These are phyloP conservation scores for Zootermopsis nevadensis DNA, from an alignment of 2,888 invertebrate species.

Conservation along the genomic window DNA sequence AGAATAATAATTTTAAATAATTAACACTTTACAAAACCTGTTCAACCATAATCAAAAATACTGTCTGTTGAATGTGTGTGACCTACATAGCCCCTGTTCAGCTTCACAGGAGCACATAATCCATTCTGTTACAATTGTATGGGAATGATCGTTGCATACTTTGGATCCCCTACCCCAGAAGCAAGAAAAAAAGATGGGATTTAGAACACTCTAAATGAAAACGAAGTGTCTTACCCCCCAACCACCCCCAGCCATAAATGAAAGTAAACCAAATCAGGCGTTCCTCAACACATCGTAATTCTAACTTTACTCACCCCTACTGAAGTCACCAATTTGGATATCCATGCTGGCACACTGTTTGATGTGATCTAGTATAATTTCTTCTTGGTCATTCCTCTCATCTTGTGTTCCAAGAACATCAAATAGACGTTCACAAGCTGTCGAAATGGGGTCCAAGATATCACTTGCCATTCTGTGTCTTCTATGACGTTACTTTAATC, in stretches of 20 bases:
- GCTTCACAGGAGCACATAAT: too few species aligned
- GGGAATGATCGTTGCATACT: too few species aligned
- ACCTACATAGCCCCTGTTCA: too few species aligned
- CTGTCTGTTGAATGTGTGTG: too few species aligned
- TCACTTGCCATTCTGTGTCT: neutral
- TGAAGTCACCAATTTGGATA: slow-evolving; percentile 32
- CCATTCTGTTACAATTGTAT: too few species aligned
- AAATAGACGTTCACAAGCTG: slow-evolving; percentile 10
- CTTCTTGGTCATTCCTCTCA: neutral
- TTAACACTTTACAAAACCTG: too few species aligned
- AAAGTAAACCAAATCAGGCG: neutral
- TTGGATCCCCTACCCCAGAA: neutral
- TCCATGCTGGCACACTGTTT: neutral
- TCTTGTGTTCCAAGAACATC: neutral
- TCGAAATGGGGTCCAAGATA: neutral
- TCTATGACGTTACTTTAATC: too few species aligned
- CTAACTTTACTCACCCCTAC: neutral
- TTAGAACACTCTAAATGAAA: neutral
- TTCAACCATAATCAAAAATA: too few species aligned
- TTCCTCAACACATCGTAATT: neutral
- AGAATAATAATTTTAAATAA: too few species aligned
- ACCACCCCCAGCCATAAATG: neutral
- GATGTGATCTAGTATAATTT: slow-evolving; percentile 20
- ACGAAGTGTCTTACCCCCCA: too few species aligned
- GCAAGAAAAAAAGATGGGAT: neutral